Base-by-base conservation (phyloP, 2,888 invertebrate genomes). In the Zeuzera pyrina region DNA sequence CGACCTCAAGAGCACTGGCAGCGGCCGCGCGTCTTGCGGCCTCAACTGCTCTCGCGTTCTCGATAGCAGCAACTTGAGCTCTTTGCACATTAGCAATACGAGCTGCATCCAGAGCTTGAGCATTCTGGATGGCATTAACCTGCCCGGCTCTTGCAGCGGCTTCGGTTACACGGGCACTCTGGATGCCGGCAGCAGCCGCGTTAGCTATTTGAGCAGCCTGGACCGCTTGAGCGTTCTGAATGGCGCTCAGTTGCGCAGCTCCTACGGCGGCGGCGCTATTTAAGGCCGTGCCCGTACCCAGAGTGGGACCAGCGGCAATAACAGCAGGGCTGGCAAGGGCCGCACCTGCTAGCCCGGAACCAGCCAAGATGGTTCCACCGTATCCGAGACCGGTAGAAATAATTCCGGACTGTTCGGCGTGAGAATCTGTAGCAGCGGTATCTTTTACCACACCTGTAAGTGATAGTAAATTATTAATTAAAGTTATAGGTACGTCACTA, bases 181-280 rank as follows among this genome's bases (percentile, higher is more conserved):
- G 78, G 44, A 81, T 81, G 21, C 77, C 81, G 14, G 74, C 76
- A 8, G 77, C 74, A 26, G 81, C 81, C 0, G 78, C 60, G 50
- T 79, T 73, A 13, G 67, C 76, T 43, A 81, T 77, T 38, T 77
- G 69, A 2, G 78, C 58, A 2, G 69, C 81, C 10, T 76, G 78
- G 7, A 65, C 77, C 8, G 81, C 81, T 35, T 79, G 81, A 1
- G 81, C 79, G 49, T 79, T 79, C 38, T 81, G 79, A 38, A 79
- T 78, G 22, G 79, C 78, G 35, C 73, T 77, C 28, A 81, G 70
- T 31, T 78, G 81, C 22, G 81, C 74, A 13, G 78, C 78, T 6
- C 79, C 78, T 2, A 58, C 78, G 3, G 76, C 68, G 2, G 65
- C 81, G 3, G 78, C 79, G 39, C 63, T 72, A 52, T 77, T 79